Conservation (phyloP, 2,888 invertebrate species). For the Brachyptera risi region DNA sequence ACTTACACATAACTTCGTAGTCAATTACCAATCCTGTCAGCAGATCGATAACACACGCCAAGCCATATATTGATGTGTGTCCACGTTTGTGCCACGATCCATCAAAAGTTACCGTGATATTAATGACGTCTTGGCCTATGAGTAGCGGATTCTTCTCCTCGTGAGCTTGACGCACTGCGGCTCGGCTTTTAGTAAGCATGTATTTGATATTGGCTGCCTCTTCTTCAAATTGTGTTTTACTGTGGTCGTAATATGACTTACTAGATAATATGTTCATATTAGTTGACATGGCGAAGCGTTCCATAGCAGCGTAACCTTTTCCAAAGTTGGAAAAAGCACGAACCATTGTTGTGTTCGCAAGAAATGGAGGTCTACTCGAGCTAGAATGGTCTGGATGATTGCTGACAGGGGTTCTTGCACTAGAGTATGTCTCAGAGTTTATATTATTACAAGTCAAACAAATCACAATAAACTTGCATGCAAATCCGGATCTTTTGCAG, state of each 20-base stretch:
- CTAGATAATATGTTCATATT: neutral
- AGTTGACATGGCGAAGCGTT: neutral
- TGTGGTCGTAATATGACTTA: neutral
- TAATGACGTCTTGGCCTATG: neutral
- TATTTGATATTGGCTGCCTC: neutral
- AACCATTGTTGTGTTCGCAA: neutral
- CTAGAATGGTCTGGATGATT: neutral
- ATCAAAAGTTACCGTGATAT: conserved; percentile 18
- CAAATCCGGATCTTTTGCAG: neutral
- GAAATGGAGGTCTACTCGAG: neutral
- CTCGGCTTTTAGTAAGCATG: neutral
- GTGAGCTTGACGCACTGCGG: neutral
- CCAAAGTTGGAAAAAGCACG: neutral
- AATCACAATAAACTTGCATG: neutral
- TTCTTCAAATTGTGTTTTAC: neutral
- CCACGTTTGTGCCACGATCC: conserved; percentile 32
- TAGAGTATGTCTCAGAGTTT: neutral
- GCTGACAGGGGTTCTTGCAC: neutral
- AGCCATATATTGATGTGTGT: conserved; percentile 32
- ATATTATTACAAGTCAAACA: neutral
- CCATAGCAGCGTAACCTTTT: neutral
- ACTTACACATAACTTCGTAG: conserved; percentile 31
- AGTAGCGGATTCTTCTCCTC: neutral
- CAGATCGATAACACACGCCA: conserved; percentile 31
- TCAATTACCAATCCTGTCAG: conserved; percentile 32